These are phyloP conservation scores for Pristionchus exspectatus DNA, from an alignment of 2,888 invertebrate species.

Conservation along the genomic window DNA sequence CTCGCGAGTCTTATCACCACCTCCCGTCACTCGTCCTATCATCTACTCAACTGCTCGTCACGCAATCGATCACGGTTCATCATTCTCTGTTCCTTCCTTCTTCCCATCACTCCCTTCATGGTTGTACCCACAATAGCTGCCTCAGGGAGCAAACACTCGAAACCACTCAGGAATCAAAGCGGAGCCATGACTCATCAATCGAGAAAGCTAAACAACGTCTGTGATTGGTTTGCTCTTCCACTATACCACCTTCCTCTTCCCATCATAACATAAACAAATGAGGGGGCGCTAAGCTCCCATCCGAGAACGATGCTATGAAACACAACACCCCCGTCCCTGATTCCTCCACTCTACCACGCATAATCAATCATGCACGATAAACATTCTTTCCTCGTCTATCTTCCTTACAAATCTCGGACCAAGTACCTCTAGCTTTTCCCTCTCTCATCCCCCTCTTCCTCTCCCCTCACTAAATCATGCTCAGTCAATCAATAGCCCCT, in stretches of 20 bases:
- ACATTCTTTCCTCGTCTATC: conserved; percentile 24
- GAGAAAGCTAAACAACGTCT: conserved; percentile 32
- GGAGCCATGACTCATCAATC: conserved; percentile 29
- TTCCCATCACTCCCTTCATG: not conserved
- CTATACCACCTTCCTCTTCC: not conserved
- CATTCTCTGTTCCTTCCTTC: not conserved
- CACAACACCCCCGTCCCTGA: conserved; percentile 5
- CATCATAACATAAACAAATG: conserved; percentile 45
- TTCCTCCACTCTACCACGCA: not conserved
- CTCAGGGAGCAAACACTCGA: conserved; percentile 49
- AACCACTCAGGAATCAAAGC: conserved; percentile 43
- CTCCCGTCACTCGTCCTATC: not conserved
- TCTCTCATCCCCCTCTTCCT: not conserved
- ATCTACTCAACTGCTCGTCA: not conserved
- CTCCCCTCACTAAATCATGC: conserved; percentile 11
- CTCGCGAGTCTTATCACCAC: not conserved
- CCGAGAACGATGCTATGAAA: conserved; percentile 11
- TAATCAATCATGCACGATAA: conserved; percentile 46
- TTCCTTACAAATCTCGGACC: not conserved
- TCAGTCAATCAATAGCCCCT: conserved; percentile 50
- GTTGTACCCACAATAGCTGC: conserved; percentile 42
- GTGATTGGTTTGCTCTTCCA: conserved; percentile 38
- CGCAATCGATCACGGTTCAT: conserved; percentile 36
- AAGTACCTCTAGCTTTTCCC: conserved; percentile 14
- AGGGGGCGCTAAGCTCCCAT: conserved; percentile 8